A percentile compares a stretch with the other conserved stretches of the same genome.
phyloP scores from a whole-genome alignment of 1,140 invertebrate genomes.

The Sminthurides bifidus region DNA sequence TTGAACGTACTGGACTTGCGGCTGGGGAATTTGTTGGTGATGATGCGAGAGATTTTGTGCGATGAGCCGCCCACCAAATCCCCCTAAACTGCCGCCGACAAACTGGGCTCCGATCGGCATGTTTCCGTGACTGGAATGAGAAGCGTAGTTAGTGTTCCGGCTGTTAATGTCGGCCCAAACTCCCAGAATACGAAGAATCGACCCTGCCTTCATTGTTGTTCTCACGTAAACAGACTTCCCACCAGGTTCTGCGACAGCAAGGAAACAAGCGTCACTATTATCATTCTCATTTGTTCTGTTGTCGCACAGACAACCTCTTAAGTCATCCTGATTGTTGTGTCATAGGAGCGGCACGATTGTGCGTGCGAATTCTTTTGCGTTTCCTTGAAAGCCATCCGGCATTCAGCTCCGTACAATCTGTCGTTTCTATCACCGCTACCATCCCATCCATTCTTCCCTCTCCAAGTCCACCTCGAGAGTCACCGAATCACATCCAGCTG shows the following conservation, averaged over 20 bases:
- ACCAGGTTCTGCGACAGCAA: slow-evolving; percentile 28
- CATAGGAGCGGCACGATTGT: no score
- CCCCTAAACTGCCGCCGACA: slow-evolving; percentile 23
- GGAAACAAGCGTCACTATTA: no score
- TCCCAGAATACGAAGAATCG: slow-evolving; percentile 36
- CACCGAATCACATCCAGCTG: no score
- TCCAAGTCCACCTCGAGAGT: no score
- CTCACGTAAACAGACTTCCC: slow-evolving; percentile 32
- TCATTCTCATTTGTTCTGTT: no score
- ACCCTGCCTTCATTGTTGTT: slow-evolving; percentile 33
- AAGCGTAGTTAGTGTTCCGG: slow-evolving; percentile 19
- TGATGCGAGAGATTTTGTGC: slow-evolving; percentile 21
- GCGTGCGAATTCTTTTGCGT: no score
- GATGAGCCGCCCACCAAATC: slow-evolving; percentile 27
- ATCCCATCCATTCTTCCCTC: no score
- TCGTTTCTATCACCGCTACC: no score
- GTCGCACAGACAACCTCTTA: no score
- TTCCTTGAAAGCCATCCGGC: no score
- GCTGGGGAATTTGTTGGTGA: slow-evolving; percentile 9
- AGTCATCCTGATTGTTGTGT: no score
- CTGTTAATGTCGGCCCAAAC: slow-evolving; percentile 35
- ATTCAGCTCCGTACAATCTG: no score
- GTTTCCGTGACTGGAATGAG: slow-evolving; percentile 5
- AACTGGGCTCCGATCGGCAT: slow-evolving; percentile 7
- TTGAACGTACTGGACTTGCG: slow-evolving; percentile 35